Percentiles rank a stretch among this genome's conserved stretches.
phyloP scores from a whole-genome alignment of 2,888 invertebrate species.

The Ochlodes sylvanus region DNA sequence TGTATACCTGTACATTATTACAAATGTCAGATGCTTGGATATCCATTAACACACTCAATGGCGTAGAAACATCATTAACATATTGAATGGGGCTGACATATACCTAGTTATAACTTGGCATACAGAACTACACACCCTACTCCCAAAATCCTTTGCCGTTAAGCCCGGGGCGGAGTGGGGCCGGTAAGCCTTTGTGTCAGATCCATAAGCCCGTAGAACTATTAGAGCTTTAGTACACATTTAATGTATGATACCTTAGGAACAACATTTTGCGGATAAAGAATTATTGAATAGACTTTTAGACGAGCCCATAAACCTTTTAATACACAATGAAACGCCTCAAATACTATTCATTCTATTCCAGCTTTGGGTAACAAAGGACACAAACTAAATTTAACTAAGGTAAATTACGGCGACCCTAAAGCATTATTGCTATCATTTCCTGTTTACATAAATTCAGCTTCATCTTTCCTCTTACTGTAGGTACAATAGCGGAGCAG shows the following conservation, averaged over 20 bases:
- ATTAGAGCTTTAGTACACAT: constrained; percentile 19
- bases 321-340: neutral
- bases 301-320: neutral
- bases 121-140: constrained; percentile 2
- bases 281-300: neutral
- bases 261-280: neutral
- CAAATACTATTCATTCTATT: neutral
- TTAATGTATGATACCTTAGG: constrained; percentile 7
- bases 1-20: neutral
- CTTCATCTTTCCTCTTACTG: constrained; percentile 6
- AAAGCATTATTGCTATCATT: constrained; percentile 18
- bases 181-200: constrained; percentile 52
- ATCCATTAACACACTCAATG: constrained; percentile 15
- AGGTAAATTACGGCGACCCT: constrained; percentile 21
- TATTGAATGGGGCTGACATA: constrained; percentile 28
- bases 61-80: constrained; percentile 29
- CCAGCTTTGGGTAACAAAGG: constrained; percentile 25
- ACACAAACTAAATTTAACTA: constrained; percentile 16
- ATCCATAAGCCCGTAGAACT: constrained; percentile 40
- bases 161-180: constrained; percentile 14
- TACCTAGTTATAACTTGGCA: neutral
- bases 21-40: neutral
- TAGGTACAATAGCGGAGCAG: neutral
- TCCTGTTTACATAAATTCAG: constrained; percentile 25
- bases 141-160: constrained; percentile 26